A percentile compares a stretch with the other conserved stretches of the same genome.
phyloP scores from a whole-genome alignment of 2,888 invertebrate genomes.

The Drosophila tripunctata region DNA sequence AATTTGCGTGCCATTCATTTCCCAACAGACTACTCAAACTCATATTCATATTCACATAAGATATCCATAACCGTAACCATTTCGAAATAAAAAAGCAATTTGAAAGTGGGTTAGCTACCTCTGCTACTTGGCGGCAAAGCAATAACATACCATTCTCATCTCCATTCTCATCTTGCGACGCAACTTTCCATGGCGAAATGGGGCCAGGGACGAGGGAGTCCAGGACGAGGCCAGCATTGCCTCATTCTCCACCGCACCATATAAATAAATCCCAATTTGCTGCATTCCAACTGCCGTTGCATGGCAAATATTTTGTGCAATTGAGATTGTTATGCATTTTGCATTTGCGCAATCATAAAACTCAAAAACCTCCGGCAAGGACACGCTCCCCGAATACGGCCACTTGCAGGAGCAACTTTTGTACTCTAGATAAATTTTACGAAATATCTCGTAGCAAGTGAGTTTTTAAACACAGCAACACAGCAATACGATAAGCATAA shows the following conservation, averaged over 20 bases:
- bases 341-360: slow-evolving; percentile 70
- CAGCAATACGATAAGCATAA: slow-evolving; percentile 60
- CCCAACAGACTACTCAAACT: slow-evolving; percentile 17
- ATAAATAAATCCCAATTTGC: slow-evolving; percentile 73
- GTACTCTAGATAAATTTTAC: slow-evolving; percentile 51
- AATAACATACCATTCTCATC: background rate
- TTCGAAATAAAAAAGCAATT: slow-evolving; percentile 75
- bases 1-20: slow-evolving; percentile 43
- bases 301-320: slow-evolving; percentile 67
- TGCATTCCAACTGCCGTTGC: slow-evolving; percentile 49
- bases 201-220: background rate
- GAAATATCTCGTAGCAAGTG: slow-evolving; percentile 57
- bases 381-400: slow-evolving; percentile 37
- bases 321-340: slow-evolving; percentile 76
- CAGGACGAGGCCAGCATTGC: background rate
- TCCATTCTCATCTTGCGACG: background rate
- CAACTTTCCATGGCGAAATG: slow-evolving; percentile 12
- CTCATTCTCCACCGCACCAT: background rate
- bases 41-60: slow-evolving; percentile 12
- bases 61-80: slow-evolving; percentile 47
- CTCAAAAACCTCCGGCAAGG: slow-evolving; percentile 44
- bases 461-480: slow-evolving; percentile 53
- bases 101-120: slow-evolving; percentile 63
- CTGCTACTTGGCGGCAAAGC: slow-evolving; percentile 25
- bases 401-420: slow-evolving; percentile 58